phyloP scores from a whole-genome alignment of 2,113 vertebrate species.

The Eretmochelys imbricata region DNA sequence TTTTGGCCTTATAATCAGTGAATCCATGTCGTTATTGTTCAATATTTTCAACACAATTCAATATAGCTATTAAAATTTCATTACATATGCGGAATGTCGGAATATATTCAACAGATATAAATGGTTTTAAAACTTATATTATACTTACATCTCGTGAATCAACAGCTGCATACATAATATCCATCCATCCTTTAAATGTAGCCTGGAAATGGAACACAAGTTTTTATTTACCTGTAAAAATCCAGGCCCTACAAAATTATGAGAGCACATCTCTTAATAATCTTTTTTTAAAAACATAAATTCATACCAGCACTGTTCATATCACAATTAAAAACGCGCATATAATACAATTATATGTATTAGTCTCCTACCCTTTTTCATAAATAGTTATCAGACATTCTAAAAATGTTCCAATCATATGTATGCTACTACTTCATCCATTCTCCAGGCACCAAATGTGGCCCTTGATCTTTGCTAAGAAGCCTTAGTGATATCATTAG shows the following conservation, averaged over 20 bases:
- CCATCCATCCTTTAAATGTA: conserved; percentile 98
- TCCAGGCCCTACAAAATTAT: background rate
- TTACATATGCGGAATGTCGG: background rate
- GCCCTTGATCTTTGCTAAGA: background rate
- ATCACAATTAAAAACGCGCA: background rate
- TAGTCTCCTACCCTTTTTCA: background rate
- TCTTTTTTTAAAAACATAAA: background rate
- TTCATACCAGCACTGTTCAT: background rate
- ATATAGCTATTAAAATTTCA: conserved; percentile 16
- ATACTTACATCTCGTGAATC: conserved; percentile 87
- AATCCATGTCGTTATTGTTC: background rate
- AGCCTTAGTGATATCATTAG: background rate
- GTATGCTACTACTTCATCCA: background rate
- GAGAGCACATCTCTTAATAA: background rate
- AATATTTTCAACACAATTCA: background rate
- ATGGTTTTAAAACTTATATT: conserved; percentile 39
- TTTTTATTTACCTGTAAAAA: conserved; percentile 34
- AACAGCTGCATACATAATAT: conserved; percentile 97
- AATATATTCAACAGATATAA: conserved; percentile 11
- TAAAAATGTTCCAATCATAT: background rate
- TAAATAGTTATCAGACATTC: background rate
- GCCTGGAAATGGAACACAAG: conserved; percentile 83
- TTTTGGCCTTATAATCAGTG: background rate
- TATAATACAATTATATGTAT: conserved; percentile 27
- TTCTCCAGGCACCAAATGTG: background rate